A percentile compares a stretch with the other conserved stretches of the same genome.
Conservation (phyloP, 1,140 invertebrate genomes). For the Pseudomyrmex gracilis region DNA sequence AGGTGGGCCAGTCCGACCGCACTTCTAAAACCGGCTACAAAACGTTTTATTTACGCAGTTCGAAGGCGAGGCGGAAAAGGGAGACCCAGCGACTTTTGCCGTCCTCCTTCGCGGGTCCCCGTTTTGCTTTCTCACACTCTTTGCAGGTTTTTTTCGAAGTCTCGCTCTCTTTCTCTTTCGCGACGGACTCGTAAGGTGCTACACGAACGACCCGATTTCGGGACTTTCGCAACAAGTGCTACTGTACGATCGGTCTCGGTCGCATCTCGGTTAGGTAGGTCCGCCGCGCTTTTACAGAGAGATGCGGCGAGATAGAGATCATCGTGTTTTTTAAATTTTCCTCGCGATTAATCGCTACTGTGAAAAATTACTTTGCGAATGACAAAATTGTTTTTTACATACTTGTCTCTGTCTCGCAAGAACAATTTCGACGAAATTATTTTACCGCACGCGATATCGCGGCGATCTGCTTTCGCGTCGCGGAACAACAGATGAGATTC, state of each 20-base stretch:
- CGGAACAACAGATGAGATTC: constrained; percentile 6
- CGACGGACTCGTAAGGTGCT: constrained; percentile 62
- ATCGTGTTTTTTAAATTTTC: not conserved
- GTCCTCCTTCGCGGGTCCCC: constrained; percentile 16
- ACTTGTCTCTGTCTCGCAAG: not conserved
- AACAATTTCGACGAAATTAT: not conserved
- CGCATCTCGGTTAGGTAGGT: not conserved
- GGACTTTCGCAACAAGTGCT: constrained; percentile 79
- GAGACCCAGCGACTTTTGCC: not conserved
- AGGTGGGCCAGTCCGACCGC: constrained; percentile 76
- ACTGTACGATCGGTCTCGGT: constrained; percentile 62
- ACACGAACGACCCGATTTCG: constrained; percentile 59
- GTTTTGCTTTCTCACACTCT: constrained; percentile 62
- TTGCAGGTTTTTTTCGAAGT: constrained; percentile 8
- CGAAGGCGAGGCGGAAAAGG: not conserved
- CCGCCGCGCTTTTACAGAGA: not conserved
- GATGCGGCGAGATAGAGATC: not conserved
- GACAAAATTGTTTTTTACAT: not conserved
- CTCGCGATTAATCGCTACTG: not conserved
- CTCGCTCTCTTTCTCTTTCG: constrained; percentile 1
- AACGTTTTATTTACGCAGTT: constrained; percentile 77
- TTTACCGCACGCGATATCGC: not conserved
- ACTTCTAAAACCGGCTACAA: constrained; percentile 77
- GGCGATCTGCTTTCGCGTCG: not conserved
- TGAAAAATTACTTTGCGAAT: not conserved